Conservation (phyloP, 2,113 vertebrate genomes). For the Ageneiosus marmoratus region DNA sequence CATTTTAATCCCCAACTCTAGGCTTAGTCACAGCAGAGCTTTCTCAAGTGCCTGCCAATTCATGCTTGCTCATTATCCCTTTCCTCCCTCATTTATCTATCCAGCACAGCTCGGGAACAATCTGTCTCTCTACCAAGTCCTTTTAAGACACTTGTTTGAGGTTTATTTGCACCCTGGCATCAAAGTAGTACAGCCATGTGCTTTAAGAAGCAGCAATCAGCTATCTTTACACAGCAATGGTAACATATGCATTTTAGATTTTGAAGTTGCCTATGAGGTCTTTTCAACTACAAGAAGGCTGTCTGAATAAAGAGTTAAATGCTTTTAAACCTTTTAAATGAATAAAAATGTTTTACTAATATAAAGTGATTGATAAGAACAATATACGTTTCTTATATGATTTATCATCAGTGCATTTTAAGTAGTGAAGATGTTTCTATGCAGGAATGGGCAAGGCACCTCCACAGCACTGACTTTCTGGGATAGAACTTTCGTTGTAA, state of each 20-base stretch:
- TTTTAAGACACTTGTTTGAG: conserved; percentile 49
- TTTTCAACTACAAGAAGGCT: background rate
- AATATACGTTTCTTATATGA: background rate
- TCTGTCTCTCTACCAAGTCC: conserved; percentile 36
- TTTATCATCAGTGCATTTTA: background rate
- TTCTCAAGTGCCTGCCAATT: conserved; percentile 56
- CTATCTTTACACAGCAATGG: conserved; percentile 29
- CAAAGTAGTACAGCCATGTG: conserved; percentile 21
- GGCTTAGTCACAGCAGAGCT: conserved; percentile 58
- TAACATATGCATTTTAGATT: conserved; percentile 26
- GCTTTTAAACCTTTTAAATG: background rate
- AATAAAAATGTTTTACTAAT: background rate
- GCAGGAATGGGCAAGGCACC: background rate
- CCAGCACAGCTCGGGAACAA: conserved; percentile 38
- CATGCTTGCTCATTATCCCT: conserved; percentile 56
- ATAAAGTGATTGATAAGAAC: background rate
- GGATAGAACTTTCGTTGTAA: background rate
- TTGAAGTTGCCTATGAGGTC: conserved; percentile 19
- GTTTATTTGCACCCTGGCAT: conserved; percentile 38
- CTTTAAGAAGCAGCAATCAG: conserved; percentile 28
- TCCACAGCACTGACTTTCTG: background rate
- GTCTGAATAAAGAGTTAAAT: background rate
- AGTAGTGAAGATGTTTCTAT: background rate
- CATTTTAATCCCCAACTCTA: conserved; percentile 53
- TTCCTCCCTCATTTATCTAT: conserved; percentile 45